Evolutionary conservation across 2,113 vertebrate species (phyloP).

Genomic region (Butastur rufipennis): DNA sequence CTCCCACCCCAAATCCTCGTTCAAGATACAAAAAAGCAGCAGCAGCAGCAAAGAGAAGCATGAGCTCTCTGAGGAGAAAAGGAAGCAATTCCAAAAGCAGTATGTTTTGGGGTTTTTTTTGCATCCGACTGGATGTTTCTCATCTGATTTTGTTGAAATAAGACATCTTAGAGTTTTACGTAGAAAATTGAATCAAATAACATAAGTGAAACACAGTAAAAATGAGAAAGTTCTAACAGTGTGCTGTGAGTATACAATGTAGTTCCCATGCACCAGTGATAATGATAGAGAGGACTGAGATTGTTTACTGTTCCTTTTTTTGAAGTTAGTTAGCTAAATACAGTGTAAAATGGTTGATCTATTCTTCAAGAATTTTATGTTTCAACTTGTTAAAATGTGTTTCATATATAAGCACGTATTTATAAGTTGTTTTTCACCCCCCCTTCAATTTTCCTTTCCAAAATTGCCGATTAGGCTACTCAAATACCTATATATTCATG

Average conservation of each 20-base stretch:
- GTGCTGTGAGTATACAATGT: background rate
- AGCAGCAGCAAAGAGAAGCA: background rate
- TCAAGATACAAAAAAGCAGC: background rate
- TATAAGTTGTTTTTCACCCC: background rate
- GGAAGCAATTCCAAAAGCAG: background rate
- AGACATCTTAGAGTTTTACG: background rate
- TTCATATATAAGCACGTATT: background rate
- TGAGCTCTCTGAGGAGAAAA: background rate
- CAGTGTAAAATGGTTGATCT: background rate
- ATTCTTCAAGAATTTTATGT: background rate
- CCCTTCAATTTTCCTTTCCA: constrained; percentile 31
- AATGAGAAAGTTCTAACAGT: background rate
- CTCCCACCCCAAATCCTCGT: background rate
- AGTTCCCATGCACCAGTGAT: background rate
- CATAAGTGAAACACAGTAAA: background rate
- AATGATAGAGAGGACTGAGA: background rate
- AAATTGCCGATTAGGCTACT: constrained; percentile 43
- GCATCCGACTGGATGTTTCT: background rate
- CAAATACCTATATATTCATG: constrained; percentile 25
- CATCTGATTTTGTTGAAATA: background rate
- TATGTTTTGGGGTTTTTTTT: background rate
- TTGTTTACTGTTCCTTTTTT: background rate
- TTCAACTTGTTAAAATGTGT: background rate
- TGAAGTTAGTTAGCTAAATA: background rate
- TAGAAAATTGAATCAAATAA: background rate